These are phyloP conservation scores for Tympanuchus pallidicinctus DNA, from an alignment of 2,113 vertebrate genomes.

Conservation along the genomic window DNA sequence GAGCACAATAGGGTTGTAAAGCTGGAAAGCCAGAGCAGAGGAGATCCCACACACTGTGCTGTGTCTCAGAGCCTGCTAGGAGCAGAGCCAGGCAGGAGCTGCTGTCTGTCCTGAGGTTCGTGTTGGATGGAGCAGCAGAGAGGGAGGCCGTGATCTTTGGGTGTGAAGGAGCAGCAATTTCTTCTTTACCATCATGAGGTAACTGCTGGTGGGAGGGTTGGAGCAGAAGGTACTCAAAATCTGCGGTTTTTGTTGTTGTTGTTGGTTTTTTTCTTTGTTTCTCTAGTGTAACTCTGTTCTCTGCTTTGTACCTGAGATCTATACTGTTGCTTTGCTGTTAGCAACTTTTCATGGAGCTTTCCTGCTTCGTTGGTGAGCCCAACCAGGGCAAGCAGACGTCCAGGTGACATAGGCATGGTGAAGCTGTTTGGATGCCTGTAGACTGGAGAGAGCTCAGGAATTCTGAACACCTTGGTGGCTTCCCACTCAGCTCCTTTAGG, in stretches of 20 bases:
- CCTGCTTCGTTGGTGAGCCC: background rate
- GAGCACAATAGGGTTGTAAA: slow-evolving; percentile 22
- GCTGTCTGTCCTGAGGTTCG: rapidly evolving
- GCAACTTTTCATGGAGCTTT: background rate
- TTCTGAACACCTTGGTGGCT: background rate
- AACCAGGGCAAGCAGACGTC: background rate
- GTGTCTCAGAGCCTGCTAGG: background rate
- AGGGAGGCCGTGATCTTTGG: background rate
- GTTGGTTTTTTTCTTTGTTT: background rate
- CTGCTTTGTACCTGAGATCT: rapidly evolving
- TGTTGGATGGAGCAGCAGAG: background rate
- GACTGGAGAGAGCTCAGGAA: background rate
- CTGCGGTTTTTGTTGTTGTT: rapidly evolving
- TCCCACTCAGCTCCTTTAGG: background rate
- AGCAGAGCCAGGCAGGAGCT: background rate
- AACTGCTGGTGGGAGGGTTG: background rate
- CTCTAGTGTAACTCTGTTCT: background rate
- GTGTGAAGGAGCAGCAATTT: background rate
- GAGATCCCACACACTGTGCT: background rate
- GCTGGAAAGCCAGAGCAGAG: background rate
- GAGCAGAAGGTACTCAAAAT: background rate
- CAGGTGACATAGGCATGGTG: background rate
- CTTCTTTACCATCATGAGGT: background rate
- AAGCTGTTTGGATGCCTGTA: background rate
- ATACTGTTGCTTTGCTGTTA: background rate